Base-by-base conservation (phyloP, 2,888 invertebrate species). In the Mesoligia furuncula region DNA sequence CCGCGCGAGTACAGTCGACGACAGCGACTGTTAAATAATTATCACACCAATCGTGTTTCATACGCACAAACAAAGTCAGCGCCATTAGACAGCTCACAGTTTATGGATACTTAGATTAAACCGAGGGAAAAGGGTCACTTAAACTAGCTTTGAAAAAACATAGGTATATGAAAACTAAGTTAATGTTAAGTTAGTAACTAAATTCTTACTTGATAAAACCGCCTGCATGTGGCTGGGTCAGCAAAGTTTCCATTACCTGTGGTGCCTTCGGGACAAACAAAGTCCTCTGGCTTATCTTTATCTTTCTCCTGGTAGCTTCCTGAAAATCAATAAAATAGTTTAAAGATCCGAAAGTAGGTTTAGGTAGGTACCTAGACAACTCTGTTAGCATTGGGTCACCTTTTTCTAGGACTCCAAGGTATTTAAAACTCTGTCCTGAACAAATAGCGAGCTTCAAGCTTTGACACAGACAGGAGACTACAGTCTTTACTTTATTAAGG, bases 201-300 rank as follows among this genome's bases (percentile, higher is more conserved):
- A 76, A 54, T 27, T 81, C 92, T 95, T 96, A 98, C 99, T 97
- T 99, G 99, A 96, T 98, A 99, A 96, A 99, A 99, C 91, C 98
- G 97, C 90, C 98, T 97, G 93, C 99, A 99, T 54, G 98, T 98
- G 68, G 97, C 98, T 20, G 99, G 99, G 96, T 99, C 99, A 36
- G 99, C 99, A 92, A 98, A 99, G 93, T 99, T 99, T 80, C 98
- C 99, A 94, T 98, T 99, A 82, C 98, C 99, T 73, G 90, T 90
- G 68, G 97, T 97, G 68, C 98, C 98, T 93, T 98, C 98, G n/a
- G 99, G 99, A 93, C 99, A 99, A 81, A 96, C 95, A 90, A 98
- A 99, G 71, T 98, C 98, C 87, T 97, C 97, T 42, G 70, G 91
- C 67, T 97, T 85, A 20, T 97, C 97, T 87, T 97, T 84, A 20